Percentiles rank a stretch among this genome's conserved stretches.
Conservation (phyloP, 2,888 invertebrate genomes). For the Oxystoma pomonae region DNA sequence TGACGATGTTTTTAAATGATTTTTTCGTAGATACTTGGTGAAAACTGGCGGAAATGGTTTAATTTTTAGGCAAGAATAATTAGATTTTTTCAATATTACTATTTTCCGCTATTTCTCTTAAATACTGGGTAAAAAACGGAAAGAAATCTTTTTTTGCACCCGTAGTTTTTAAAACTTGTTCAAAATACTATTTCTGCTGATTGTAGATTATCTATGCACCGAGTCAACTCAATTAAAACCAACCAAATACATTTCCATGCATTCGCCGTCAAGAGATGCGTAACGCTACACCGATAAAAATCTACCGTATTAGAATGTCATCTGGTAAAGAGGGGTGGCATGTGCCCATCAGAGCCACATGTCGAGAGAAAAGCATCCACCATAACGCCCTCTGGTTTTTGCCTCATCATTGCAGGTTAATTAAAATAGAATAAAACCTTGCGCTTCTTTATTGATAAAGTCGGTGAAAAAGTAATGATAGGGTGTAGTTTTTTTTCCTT, state of each 20-base stretch:
- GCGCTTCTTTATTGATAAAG: background rate
- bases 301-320: conserved; percentile 28
- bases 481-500: background rate
- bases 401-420: conserved; percentile 30
- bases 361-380: conserved; percentile 22
- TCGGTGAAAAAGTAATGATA: background rate
- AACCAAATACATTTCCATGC: too few relatives aligned
- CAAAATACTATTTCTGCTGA: too few relatives aligned
- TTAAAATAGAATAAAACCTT: conserved; percentile 20
- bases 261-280: background rate
- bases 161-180: too few relatives aligned
- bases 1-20: too few relatives aligned
- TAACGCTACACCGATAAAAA: conserved; percentile 14
- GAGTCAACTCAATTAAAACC: background rate
- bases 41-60: too few relatives aligned
- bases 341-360: conserved; percentile 27
- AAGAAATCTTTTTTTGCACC: too few relatives aligned
- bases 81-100: too few relatives aligned
- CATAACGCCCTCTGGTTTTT: conserved; percentile 22
- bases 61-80: too few relatives aligned
- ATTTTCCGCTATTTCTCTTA: too few relatives aligned
- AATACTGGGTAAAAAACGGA: too few relatives aligned
- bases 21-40: too few relatives aligned
- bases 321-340: conserved; percentile 26
- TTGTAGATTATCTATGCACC: background rate